Percentiles rank a stretch among this genome's conserved stretches.
Evolutionary conservation across 2,797 vertebrate genomes (phyloP).

Genomic region (Fundulus diaphanus): DNA sequence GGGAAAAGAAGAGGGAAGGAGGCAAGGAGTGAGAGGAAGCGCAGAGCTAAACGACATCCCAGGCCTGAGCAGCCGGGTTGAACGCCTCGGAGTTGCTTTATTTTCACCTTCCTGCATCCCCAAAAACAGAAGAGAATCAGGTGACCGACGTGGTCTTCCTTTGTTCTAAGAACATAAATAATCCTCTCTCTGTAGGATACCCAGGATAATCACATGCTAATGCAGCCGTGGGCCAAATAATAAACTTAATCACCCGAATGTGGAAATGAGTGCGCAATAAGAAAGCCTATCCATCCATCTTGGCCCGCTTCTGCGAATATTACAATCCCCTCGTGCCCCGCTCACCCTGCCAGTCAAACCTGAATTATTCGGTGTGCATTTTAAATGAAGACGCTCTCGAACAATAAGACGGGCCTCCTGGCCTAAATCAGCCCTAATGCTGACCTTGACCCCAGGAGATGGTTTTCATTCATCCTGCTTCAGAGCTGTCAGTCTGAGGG

Average conservation of each 20-base stretch:
- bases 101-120: constrained; percentile 30
- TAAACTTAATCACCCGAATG: constrained; percentile 76
- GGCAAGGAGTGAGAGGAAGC: constrained; percentile 41
- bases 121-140: constrained; percentile 39
- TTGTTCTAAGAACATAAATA: constrained; percentile 61
- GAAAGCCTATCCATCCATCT: constrained; percentile 58
- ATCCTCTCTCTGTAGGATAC: constrained; percentile 39
- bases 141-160: constrained; percentile 52
- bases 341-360: constrained; percentile 58
- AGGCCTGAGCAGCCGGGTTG: constrained; percentile 29
- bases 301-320: constrained; percentile 42
- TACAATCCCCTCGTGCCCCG: constrained; percentile 46
- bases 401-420: constrained; percentile 46
- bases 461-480: constrained; percentile 52
- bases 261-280: constrained; percentile 65
- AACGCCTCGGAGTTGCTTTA: constrained; percentile 25
- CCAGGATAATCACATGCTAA: constrained; percentile 72
- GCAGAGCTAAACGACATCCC: constrained; percentile 22
- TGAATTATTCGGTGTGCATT: constrained; percentile 57
- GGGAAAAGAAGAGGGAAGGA: constrained; percentile 41
- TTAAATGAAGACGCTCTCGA: constrained; percentile 57
- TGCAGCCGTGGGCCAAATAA: constrained; percentile 59
- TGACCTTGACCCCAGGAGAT: constrained; percentile 64
- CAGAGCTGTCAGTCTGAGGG: constrained; percentile 58
- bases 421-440: constrained; percentile 48